Conservation (phyloP, 2,797 vertebrate genomes). For the Coreius guichenoti region DNA sequence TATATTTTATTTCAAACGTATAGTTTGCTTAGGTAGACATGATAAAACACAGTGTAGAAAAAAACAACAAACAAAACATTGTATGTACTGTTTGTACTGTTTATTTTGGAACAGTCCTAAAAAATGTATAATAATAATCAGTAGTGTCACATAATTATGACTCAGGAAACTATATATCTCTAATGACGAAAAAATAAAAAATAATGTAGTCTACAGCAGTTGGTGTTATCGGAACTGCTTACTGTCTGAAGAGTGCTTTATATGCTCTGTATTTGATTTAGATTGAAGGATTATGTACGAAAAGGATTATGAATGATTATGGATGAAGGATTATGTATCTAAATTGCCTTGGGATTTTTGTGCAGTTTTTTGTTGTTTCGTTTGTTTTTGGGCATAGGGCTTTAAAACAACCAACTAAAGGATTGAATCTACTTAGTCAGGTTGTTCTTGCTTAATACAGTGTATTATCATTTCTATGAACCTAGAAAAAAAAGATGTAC, state of each 20-base stretch:
- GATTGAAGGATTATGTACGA: conserved; percentile 21
- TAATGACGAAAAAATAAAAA: neutral
- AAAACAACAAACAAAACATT: conserved; percentile 17
- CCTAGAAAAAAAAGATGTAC: neutral
- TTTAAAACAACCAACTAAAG: conserved; percentile 56
- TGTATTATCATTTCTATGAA: conserved; percentile 25
- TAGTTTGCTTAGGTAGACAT: neutral
- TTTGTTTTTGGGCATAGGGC: conserved; percentile 58
- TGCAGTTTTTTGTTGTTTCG: neutral
- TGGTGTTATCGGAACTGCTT: neutral
- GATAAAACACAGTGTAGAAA: conserved; percentile 2
- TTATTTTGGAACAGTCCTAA: conserved; percentile 2
- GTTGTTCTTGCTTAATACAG: conserved; percentile 35
- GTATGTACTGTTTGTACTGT: neutral
- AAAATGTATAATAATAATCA: neutral
- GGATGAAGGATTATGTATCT: conserved; percentile 24
- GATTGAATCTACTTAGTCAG: conserved; percentile 29
- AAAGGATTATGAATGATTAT: conserved; percentile 33
- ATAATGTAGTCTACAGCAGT: neutral
- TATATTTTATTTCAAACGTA: neutral
- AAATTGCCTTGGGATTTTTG: conserved; percentile 21
- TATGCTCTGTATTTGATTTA: conserved; percentile 38
- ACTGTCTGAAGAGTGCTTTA: conserved; percentile 25
- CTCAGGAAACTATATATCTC: conserved; percentile 27
- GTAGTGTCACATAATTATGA: conserved; percentile 9